These are phyloP conservation scores for Holcopasites calliopsidis DNA, from an alignment of 1,140 invertebrate species.

Conservation along the genomic window DNA sequence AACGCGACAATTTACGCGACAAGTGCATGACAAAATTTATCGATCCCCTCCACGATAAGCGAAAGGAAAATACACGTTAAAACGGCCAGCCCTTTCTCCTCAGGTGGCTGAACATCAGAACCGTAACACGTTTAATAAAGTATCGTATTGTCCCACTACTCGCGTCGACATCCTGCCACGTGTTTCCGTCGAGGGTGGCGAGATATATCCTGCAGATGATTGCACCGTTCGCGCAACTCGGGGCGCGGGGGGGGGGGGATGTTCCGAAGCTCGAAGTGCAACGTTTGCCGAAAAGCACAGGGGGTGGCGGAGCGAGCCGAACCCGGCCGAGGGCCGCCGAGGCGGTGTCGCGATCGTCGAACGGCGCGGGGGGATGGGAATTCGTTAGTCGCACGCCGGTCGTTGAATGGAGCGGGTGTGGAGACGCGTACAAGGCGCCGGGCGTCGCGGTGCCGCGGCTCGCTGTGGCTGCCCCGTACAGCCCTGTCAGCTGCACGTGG, in stretches of 20 bases:
- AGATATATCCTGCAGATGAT: neutral
- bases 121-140: neutral
- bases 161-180: neutral
- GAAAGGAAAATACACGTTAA: too few relatives aligned
- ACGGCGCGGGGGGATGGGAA: slow-evolving; percentile 53
- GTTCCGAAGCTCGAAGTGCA: neutral
- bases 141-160: too few relatives aligned
- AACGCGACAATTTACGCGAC: too few relatives aligned
- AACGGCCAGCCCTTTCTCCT: too few relatives aligned
- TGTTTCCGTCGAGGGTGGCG: neutral
- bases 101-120: too few relatives aligned
- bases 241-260: too few relatives aligned
- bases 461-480: slow-evolving; percentile 72
- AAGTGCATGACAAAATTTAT: too few relatives aligned
- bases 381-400: slow-evolving; percentile 82
- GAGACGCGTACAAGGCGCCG: slow-evolving; percentile 77
- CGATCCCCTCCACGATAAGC: too few relatives aligned
- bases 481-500: slow-evolving; percentile 77
- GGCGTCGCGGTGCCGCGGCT: slow-evolving; percentile 69
- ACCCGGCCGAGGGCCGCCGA: slow-evolving; percentile 47
- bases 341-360: slow-evolving; percentile 7
- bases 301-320: slow-evolving; percentile 38
- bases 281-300: neutral
- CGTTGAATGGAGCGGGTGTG: slow-evolving; percentile 83
- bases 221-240: neutral